phyloP scores from a whole-genome alignment of 2,797 vertebrate species.

The Bradypus variegatus region DNA sequence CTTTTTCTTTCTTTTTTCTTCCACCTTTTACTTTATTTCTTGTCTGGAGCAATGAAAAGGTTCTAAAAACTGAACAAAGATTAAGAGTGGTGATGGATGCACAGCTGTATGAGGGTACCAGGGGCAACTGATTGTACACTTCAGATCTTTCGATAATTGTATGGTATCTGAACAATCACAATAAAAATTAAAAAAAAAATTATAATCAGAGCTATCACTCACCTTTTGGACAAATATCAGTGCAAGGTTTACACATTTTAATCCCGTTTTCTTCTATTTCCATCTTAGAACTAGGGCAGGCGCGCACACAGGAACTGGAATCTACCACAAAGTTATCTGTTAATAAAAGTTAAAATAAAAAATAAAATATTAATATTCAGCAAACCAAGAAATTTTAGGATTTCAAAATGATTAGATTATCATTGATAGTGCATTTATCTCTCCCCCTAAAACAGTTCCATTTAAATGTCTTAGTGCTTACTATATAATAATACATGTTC shows the following conservation, averaged over 20 bases:
- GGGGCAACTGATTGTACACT: too few species aligned
- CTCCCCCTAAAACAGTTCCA: not conserved
- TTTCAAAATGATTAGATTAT: not conserved
- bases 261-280: conserved; percentile 96
- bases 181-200: too few species aligned
- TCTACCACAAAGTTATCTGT: conserved; percentile 99
- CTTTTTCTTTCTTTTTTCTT: too few species aligned
- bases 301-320: conserved; percentile 95
- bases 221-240: conserved; percentile 99
- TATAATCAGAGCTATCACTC: too few species aligned
- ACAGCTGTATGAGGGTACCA: too few species aligned
- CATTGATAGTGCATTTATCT: not conserved
- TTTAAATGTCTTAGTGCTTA: not conserved
- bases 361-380: not conserved
- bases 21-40: too few species aligned
- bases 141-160: too few species aligned
- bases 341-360: not conserved
- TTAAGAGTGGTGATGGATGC: too few species aligned
- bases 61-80: too few species aligned
- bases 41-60: too few species aligned
- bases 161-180: too few species aligned
- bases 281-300: conserved; percentile 98
- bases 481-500: not conserved
- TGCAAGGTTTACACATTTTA: conserved; percentile 96
- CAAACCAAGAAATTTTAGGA: not conserved